A percentile compares a stretch with the other conserved stretches of the same genome.
These are phyloP conservation scores for Tachysurus vachellii DNA, from an alignment of 2,113 vertebrate genomes.

Conservation along the genomic window DNA sequence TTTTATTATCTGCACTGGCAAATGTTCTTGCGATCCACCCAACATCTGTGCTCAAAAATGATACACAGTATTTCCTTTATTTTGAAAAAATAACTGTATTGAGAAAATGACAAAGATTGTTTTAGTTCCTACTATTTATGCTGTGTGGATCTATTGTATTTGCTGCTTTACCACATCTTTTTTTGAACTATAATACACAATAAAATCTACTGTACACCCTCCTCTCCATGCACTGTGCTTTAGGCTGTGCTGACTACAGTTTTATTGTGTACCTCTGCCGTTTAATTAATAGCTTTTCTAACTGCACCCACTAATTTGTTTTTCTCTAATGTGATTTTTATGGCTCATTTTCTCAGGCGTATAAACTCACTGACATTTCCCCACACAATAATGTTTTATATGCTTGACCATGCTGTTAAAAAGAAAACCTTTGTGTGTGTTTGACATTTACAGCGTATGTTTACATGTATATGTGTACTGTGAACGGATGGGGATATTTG, in stretches of 20 bases:
- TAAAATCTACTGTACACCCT: neutral
- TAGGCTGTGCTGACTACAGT: neutral
- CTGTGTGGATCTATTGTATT: neutral
- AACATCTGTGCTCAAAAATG: constrained; percentile 33
- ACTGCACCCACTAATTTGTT: constrained; percentile 20
- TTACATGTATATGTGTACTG: constrained; percentile 3
- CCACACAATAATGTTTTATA: constrained; percentile 10
- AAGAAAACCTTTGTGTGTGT: constrained; percentile 1
- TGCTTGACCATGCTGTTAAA: neutral
- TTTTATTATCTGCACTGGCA: constrained; percentile 2
- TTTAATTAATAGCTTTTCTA: constrained; percentile 37
- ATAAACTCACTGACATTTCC: constrained; percentile 30
- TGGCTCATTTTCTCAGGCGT: constrained; percentile 18
- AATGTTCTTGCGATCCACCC: constrained; percentile 18
- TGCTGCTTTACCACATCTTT: neutral
- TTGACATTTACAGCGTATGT: neutral
- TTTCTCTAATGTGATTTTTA: constrained; percentile 40
- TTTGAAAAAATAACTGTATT: neutral
- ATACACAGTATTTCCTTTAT: neutral
- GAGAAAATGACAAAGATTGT: neutral
- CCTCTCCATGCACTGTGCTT: neutral
- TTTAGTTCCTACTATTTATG: neutral
- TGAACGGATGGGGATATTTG: constrained; percentile 20
- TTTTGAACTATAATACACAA: neutral
- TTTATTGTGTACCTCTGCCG: constrained; percentile 33